Evolutionary conservation across 2,113 vertebrate species (phyloP), one percentile per base, ranked within the genome.

Genomic region (Platichthys stellatus): DNA sequence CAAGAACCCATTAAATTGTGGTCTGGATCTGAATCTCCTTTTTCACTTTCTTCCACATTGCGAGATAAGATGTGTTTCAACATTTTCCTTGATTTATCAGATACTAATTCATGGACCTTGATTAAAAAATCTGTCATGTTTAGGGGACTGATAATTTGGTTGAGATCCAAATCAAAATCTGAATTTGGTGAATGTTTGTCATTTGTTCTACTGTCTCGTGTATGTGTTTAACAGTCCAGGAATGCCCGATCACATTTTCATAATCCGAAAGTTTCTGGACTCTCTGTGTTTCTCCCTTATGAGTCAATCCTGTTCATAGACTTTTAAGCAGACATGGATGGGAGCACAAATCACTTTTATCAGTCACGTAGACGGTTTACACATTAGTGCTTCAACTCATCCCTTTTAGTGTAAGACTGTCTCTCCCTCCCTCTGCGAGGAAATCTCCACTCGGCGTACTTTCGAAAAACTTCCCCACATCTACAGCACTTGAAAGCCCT

Each of bases 391-490:
- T 63, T 82, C 80, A 76, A 59, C 74, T 80, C 84, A 86, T 81
- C 65, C 60, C 65, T 56, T 75, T 35, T 64, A 66, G 74, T 72
- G 58, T 71, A 84, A 72, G 60, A 72, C 45, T 0, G 74, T 51
- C 72, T 80, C 62, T 80, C 65, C 53, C 68, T 83, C 56, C 72
- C 66, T 76, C 60, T 2, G 67, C 0, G 13, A 62, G 69, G 71
- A 90, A 79, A 76, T 86, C 76, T 80, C 69, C 62, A 49, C 85
- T 80, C 24, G 2, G 21, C 0, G 6, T 70, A 84, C 82, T 84
- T 92, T 83, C 60, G 65, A 82, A 90, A 91, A 88, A 86, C 84
- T 86, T 89, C 72, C 66, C 56, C 69, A 61, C 83, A 54, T 31
- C 82, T 81, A 35, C 70, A 70, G 80, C 58, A 72, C 89, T 89